Evolutionary conservation across 2,888 invertebrate genomes (phyloP), one percentile per base, ranked within the genome.

Genomic region (Lasioglossum marginatum): DNA sequence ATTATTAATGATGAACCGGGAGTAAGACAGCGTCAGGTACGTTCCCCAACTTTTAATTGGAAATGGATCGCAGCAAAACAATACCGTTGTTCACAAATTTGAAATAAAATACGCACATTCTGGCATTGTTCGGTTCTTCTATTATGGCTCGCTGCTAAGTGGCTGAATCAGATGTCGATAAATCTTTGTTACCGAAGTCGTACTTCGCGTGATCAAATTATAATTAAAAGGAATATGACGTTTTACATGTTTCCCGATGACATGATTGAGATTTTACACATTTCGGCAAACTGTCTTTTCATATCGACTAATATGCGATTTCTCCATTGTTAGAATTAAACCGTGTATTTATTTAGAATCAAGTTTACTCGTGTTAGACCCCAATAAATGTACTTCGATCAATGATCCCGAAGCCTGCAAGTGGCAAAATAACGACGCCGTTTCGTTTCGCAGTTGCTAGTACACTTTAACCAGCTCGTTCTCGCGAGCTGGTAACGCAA

Each of bases 371-470:
- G 8, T 16, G 0, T 34, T 3, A 19, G 16, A 19, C 8, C 31
- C 19, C 19, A 34, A 63, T 81, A 76, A 77, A 76, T 79, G 79
- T 70, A 73, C 70, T 86, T 87, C 71, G 81, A 79, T 82, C 76
- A 79, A 82, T 77, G 78, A 70, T 83, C 31, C 60, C 23, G 43
- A 75, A 75, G 19, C 27, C 14, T 6, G 57, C 70, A 45, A 52
- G 40, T 37, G 37, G 52, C n/a, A 68, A 71, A 78, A 43, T 78
- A 78, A 82, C 73, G 80, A 73, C 23, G 43, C 68, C 68, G 78
- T 83, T 83, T 76, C 70, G 45, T 23, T 45, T 27, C 27, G 31
- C 27, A 79, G 48, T 60, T 37, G n/a, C 14, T 19, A 40, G 57
- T 75, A 57, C 43, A 37, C 37, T 45, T 70, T 70, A 68, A 34